Base-by-base conservation (phyloP, 2,888 invertebrate species). In the Stenichneumon culpator region DNA sequence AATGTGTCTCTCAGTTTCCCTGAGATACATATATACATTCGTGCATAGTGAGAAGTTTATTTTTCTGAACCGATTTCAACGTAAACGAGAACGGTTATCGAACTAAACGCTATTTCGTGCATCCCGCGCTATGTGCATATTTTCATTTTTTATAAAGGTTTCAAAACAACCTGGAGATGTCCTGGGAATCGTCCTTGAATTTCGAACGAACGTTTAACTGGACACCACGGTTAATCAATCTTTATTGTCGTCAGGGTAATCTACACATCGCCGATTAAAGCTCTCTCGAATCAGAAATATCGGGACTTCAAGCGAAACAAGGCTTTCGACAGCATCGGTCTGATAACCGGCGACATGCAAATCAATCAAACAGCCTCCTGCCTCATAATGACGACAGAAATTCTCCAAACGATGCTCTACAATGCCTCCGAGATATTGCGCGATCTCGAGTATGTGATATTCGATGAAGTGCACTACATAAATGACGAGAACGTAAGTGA, bases 381-480 rank as follows among this genome's bases (percentile, higher is more conserved):
- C 93, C 96, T 99, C 0, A 99, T 99, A 77, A 99, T 99, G 99
- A 99, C 99, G 0, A 99, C 99, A 0, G 99, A 99, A 95, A 99
- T 99, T 91, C 94, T 99, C 36, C 96, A 98, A 86, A 98, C 99
- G 0, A 99, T 99, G 99, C 94, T 99, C 16, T 99, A 99, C 93
- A 98, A 98, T 82, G 99, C 99, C 9, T 97, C 97, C 85, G 99
- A 99, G 91, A 97, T 99, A 77, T 97, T 99, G 0, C 96, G 99
- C 65, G 99, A 99, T 94, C 95, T 99, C 78, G 99, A 99, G 93
- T 99, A 98, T 95, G 99, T 99, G 2, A 98, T 99, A 90, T 99
- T 99, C 93, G 99, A 99, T 94, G 99, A 99, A 95, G 99, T 99
- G 7, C 99, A 99, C 94, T 99, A 99, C 92, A 98, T 99, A 87